Evolutionary conservation across 2,888 invertebrate species (phyloP).

Genomic region (Acronicta aceris): DNA sequence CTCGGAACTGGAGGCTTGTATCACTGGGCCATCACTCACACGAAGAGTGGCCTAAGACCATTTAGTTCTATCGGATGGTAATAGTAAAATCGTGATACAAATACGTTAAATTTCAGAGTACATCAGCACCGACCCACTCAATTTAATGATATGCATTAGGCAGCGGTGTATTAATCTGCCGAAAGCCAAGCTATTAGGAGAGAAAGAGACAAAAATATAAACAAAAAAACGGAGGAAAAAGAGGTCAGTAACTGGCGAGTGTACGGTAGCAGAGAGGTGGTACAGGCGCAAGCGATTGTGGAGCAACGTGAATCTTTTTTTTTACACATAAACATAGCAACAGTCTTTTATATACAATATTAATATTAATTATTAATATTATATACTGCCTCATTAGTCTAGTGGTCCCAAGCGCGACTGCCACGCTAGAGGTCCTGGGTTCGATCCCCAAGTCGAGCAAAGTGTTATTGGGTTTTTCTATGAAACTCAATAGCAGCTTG

Average conservation of each 20-base stretch:
- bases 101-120: slow-evolving; percentile 25
- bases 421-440: too few species aligned
- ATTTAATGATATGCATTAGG: slow-evolving; percentile 86
- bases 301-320: slow-evolving; percentile 9
- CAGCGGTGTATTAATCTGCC: slow-evolving; percentile 78
- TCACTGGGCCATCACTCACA: background rate
- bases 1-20: background rate
- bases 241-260: slow-evolving; percentile 86
- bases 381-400: too few species aligned
- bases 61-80: slow-evolving; percentile 19
- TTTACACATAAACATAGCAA: too few species aligned
- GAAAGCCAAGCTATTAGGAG: slow-evolving; percentile 80
- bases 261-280: slow-evolving; percentile 72
- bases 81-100: slow-evolving; percentile 43
- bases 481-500: too few species aligned
- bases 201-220: slow-evolving; percentile 68
- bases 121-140: slow-evolving; percentile 71
- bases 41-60: slow-evolving; percentile 1
- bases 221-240: slow-evolving; percentile 71
- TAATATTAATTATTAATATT: too few species aligned
- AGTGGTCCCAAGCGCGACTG: too few species aligned
- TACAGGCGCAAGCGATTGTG: slow-evolving; percentile 55
- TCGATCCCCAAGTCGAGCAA: too few species aligned
- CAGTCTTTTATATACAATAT: too few species aligned
- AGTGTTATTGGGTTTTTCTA: too few species aligned